A percentile compares a stretch with the other conserved stretches of the same genome.
Conservation (phyloP, 2,113 vertebrate species). For the Mastomys natalensis region DNA sequence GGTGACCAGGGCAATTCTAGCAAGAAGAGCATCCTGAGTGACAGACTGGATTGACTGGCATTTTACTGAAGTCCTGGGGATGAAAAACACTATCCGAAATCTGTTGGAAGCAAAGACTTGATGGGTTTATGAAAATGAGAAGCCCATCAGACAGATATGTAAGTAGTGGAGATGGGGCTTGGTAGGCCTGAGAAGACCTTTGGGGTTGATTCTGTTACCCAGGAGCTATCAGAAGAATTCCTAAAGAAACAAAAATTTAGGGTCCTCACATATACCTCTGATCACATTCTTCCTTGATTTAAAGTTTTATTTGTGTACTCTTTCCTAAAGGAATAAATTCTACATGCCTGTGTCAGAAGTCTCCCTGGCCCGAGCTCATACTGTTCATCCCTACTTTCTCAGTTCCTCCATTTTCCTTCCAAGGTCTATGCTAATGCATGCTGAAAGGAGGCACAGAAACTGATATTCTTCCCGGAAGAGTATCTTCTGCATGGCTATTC, state of each 20-base stretch:
- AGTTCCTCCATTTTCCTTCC: not conserved
- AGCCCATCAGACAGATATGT: not conserved
- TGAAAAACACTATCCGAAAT: not conserved
- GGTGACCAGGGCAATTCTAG: not conserved
- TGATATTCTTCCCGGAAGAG: accelerated
- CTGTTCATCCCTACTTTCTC: not conserved
- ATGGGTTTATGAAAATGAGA: not conserved
- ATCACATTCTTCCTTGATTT: not conserved
- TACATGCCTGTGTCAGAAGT: not conserved
- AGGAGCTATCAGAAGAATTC: not conserved
- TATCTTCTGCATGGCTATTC: not conserved
- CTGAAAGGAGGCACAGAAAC: not conserved
- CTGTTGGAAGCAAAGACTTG: not conserved
- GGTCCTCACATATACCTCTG: not conserved
- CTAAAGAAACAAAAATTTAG: not conserved
- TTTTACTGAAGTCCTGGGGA: not conserved
- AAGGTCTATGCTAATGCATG: not conserved
- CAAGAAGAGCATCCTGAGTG: not conserved
- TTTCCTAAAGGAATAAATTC: not conserved
- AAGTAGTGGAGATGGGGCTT: accelerated
- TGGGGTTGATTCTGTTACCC: not conserved
- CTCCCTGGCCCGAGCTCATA: not conserved
- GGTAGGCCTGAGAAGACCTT: not conserved
- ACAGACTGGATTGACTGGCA: not conserved
- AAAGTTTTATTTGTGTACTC: not conserved